These are phyloP conservation scores for Cephus sareptanus DNA, from an alignment of 2,888 invertebrate species.

Conservation along the genomic window DNA sequence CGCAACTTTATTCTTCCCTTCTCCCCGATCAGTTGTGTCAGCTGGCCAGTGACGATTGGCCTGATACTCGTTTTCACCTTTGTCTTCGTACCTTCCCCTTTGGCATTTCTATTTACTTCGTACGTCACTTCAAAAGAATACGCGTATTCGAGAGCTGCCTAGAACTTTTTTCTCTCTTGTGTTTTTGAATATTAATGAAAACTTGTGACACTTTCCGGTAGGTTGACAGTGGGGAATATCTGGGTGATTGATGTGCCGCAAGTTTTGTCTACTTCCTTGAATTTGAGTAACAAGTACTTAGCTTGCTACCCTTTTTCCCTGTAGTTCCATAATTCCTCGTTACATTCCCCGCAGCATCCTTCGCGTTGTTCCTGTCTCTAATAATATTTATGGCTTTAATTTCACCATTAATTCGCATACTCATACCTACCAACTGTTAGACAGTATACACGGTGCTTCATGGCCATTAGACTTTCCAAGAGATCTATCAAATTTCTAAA, in stretches of 20 bases:
- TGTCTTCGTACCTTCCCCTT: background rate
- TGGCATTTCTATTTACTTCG: background rate
- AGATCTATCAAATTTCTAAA: background rate
- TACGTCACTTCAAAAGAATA: background rate
- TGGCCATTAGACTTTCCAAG: background rate
- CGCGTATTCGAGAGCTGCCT: background rate
- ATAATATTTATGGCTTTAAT: slow-evolving; percentile 1
- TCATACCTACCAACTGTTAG: background rate
- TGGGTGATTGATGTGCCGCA: background rate
- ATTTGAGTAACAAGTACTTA: background rate
- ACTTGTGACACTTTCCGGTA: background rate
- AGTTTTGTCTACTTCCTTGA: background rate
- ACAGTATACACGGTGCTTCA: background rate
- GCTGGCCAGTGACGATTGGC: background rate
- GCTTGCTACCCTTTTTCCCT: background rate
- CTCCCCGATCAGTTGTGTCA: background rate
- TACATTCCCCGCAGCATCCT: background rate
- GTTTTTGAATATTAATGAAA: background rate
- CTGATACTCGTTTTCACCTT: background rate
- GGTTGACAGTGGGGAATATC: background rate
- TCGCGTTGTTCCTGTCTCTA: background rate
- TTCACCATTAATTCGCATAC: background rate
- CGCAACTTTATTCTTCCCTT: background rate
- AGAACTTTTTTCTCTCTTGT: background rate
- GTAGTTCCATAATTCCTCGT: background rate